Conservation (phyloP, 2,888 invertebrate genomes). For the Gymnocheta viridis region DNA sequence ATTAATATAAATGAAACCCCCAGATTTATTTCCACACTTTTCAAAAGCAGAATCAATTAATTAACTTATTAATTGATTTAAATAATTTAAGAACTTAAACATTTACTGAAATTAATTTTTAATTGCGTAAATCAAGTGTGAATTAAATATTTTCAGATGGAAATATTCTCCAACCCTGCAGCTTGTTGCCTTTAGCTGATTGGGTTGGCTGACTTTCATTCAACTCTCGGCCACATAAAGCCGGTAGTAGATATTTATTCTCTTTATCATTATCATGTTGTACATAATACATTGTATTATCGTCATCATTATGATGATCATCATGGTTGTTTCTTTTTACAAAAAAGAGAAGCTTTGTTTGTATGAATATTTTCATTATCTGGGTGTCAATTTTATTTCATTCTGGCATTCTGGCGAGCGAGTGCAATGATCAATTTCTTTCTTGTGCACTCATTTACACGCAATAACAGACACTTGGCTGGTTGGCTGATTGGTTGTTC, state of each 20-base stretch:
- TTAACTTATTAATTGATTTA: too few species aligned
- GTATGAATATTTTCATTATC: conserved; percentile 2
- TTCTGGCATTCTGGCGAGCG: conserved; percentile 22
- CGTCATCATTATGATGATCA: conserved; percentile 33
- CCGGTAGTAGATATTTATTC: conserved; percentile 48
- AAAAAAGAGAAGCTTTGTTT: conserved; percentile 30
- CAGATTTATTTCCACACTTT: too few species aligned
- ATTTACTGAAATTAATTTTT: too few species aligned
- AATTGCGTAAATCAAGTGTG: too few species aligned
- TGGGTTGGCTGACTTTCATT: conserved; percentile 47
- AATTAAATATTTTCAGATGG: neutral
- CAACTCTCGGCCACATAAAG: conserved; percentile 50
- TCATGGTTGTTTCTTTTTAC: conserved; percentile 12
- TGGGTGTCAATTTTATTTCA: conserved; percentile 50
- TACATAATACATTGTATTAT: conserved; percentile 18
- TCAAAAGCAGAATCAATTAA: too few species aligned
- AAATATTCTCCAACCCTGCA: neutral
- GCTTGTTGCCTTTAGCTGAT: neutral
- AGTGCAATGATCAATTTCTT: conserved; percentile 29
- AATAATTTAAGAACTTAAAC: too few species aligned
- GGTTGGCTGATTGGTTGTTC: neutral
- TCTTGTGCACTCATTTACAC: conserved; percentile 47
- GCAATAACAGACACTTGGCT: conserved; percentile 30
- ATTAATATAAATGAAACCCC: too few species aligned
- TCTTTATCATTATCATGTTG: conserved; percentile 18